phyloP scores from a whole-genome alignment of 2,113 vertebrate genomes.

The Hypomesus transpacificus region DNA sequence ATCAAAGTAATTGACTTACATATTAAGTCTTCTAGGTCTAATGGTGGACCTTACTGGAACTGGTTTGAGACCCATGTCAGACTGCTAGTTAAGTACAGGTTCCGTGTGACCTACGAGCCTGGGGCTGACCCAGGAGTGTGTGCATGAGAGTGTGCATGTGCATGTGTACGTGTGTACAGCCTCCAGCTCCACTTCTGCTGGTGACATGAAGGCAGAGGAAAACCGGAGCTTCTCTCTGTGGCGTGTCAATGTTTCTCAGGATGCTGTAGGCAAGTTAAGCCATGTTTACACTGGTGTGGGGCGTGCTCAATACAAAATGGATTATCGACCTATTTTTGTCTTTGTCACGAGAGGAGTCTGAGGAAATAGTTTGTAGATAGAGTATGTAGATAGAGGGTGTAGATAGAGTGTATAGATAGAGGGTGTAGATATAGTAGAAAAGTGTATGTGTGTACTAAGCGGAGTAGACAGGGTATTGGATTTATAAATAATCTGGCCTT shows the following conservation, averaged over 20 bases:
- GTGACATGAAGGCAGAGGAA: too few relatives aligned
- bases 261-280: not conserved
- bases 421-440: not conserved
- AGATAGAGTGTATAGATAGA: not conserved
- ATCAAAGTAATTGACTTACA: too few relatives aligned
- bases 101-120: too few relatives aligned
- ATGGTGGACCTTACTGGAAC: too few relatives aligned
- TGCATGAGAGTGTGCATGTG: constrained; percentile 11
- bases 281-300: not conserved
- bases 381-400: not conserved
- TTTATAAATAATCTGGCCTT: constrained; percentile 11
- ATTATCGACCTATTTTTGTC: not conserved
- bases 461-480: not conserved
- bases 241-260: constrained; percentile 4
- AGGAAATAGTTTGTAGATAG: not conserved
- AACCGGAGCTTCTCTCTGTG: too few relatives aligned
- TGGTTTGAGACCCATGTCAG: too few relatives aligned
- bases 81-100: too few relatives aligned
- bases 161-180: not conserved
- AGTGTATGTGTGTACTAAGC: too few relatives aligned
- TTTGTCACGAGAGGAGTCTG: not conserved
- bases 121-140: not conserved
- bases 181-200: too few relatives aligned
- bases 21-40: too few relatives aligned
- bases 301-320: not conserved